Base-by-base conservation (phyloP, 2,797 vertebrate species). In the Spinus pinus region DNA sequence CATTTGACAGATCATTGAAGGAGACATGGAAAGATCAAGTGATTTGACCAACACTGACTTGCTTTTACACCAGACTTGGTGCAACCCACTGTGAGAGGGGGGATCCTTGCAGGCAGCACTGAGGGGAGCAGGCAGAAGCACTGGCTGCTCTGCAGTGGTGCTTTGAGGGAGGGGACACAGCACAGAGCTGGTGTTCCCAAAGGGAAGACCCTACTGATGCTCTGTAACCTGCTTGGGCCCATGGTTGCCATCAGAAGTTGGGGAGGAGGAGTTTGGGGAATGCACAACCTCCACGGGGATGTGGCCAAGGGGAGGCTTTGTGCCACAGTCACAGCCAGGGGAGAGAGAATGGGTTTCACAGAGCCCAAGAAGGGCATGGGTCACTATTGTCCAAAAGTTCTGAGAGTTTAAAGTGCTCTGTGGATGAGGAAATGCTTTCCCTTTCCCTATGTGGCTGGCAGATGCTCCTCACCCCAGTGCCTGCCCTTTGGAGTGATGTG, bases 31-130 rank as follows among this genome's bases (percentile, higher is more conserved):
- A 51, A 79, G 22, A 20, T 77, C 20, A 49, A 86, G 27, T 20
- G 37, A 37, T 42, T 44, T 90, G 72, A 25, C 24, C 71, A 49
- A 6, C 9, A n/a, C 0, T 53, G 50, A 71, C 8, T 56, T 86
- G 51, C 8, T 83, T 10, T 61, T 62, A 20, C 14, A 44, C 9
- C 6, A 44, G 23, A 20, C 6, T 61, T 71, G n/a, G 16, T 30
- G 37, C 53, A 42, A 25, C 8, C 0, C 1, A 1, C 12, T 5
- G 7, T n/a, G 51, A 66, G 81, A 65, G 4, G 14, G 10, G 23
- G 24, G 2, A 33, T 31, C 12, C n/a, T 28, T 5, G 5, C 18
- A 70, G 67, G n/a, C 30, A 66, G 35, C 2, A 2, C 8, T 47
- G 47, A 35, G n/a, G 56, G 49, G 44, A 67, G 23, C 39, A 30